Conservation (phyloP, 2,113 vertebrate genomes). For the Salvelinus alpinus region DNA sequence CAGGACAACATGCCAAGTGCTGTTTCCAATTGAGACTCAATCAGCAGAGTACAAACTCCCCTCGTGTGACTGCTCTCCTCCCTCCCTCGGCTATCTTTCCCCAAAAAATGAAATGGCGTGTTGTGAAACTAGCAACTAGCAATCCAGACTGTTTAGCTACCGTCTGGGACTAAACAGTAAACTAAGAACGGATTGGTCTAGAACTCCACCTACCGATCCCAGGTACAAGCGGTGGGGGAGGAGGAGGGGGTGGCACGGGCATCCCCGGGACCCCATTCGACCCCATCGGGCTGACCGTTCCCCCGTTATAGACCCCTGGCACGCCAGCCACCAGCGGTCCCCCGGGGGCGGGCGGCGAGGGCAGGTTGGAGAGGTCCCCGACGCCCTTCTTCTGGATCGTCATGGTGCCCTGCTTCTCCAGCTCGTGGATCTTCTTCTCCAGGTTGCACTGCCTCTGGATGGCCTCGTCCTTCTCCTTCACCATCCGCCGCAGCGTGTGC, state of each 20-base stretch:
- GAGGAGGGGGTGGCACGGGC: constrained; percentile 65
- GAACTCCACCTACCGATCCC: constrained; percentile 53
- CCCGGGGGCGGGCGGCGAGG: constrained; percentile 23
- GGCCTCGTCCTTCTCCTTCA: constrained; percentile 94
- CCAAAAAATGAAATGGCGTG: neutral
- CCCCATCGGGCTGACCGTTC: constrained; percentile 7
- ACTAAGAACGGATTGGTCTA: neutral
- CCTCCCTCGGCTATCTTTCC: neutral
- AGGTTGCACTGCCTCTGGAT: constrained; percentile 82
- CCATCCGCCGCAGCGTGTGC: constrained; percentile 81
- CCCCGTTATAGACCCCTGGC: constrained; percentile 35
- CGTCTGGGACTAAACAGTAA: neutral
- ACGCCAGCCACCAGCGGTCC: constrained; percentile 38
- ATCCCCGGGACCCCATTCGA: constrained; percentile 26
- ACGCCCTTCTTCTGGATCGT: constrained; percentile 77
- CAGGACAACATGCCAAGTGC: neutral
- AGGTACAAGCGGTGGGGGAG: constrained; percentile 69
- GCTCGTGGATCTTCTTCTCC: constrained; percentile 80
- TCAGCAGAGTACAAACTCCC: neutral
- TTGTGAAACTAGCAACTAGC: neutral
- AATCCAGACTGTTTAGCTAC: neutral
- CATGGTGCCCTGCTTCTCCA: constrained; percentile 75
- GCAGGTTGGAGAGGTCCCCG: constrained; percentile 74
- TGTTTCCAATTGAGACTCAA: neutral
- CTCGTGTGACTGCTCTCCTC: no score